Conservation (phyloP, 2,113 vertebrate species). For the Ciconia maguari region DNA sequence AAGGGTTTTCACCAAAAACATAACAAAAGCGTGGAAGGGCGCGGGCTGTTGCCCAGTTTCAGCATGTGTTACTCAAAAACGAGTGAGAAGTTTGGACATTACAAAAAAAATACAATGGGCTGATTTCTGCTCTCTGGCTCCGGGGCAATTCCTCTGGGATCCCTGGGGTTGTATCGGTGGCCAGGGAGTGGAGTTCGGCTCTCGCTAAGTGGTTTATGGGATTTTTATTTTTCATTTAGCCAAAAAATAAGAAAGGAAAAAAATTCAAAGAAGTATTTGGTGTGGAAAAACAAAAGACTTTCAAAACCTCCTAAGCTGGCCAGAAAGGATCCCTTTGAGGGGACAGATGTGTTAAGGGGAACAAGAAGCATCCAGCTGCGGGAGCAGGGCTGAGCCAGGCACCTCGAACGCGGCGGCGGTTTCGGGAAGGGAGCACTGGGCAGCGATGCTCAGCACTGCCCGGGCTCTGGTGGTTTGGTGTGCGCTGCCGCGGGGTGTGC, state of each 20-base stretch:
- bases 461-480: neutral
- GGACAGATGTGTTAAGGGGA: neutral
- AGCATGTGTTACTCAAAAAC: neutral
- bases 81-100: neutral
- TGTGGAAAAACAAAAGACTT: neutral
- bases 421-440: neutral
- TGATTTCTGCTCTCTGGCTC: neutral
- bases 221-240: neutral
- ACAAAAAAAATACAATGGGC: neutral
- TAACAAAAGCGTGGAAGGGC: neutral
- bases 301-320: neutral
- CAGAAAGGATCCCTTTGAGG: neutral
- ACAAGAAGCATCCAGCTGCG: neutral
- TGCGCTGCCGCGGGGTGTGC: rapidly evolving
- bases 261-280: neutral
- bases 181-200: neutral
- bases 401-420: rapidly evolving
- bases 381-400: neutral
- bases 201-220: neutral
- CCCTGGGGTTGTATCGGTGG: neutral
- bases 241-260: neutral
- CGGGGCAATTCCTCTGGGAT: neutral
- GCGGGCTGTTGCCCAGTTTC: rapidly evolving
- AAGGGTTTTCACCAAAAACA: neutral
- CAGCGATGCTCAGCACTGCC: neutral